A percentile compares a stretch with the other conserved stretches of the same genome.
phyloP scores from a whole-genome alignment of 2,888 invertebrate genomes.

The Stratiomys singularior region DNA sequence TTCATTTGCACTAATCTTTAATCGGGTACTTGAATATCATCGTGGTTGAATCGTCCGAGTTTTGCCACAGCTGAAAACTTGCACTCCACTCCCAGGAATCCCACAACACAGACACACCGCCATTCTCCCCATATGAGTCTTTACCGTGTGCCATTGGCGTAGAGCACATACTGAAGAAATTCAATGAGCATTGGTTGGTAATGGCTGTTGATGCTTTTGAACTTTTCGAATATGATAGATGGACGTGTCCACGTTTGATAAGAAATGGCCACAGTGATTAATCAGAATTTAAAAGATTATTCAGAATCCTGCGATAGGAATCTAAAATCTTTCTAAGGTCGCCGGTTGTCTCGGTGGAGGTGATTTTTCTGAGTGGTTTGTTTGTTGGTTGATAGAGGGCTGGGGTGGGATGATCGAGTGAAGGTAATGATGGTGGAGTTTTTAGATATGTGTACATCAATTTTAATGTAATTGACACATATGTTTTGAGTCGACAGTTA shows the following conservation, averaged over 20 bases:
- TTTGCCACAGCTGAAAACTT: too few relatives aligned
- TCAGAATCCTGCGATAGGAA: conserved; percentile 35
- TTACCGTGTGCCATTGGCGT: too few relatives aligned
- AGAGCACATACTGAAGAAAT: too few relatives aligned
- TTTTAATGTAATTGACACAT: conserved; percentile 9
- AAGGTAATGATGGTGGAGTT: neutral
- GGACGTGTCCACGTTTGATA: conserved; percentile 39
- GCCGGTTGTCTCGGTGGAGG: neutral
- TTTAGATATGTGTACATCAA: neutral
- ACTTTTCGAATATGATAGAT: conserved; percentile 39
- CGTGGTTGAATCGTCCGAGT: neutral
- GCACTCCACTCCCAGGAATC: neutral
- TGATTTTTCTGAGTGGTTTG: neutral
- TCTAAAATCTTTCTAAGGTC: conserved; percentile 18
- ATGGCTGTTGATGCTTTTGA: conserved; percentile 30
- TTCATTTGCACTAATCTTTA: conserved; percentile 38
- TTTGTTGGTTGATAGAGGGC: neutral
- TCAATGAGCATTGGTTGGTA: neutral
- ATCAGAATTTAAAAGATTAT: conserved; percentile 42
- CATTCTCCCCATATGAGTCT: too few relatives aligned
- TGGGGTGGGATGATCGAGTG: neutral
- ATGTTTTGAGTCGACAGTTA: neutral
- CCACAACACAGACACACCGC: neutral
- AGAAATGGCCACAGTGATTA: conserved; percentile 42
- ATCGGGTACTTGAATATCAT: neutral